These are phyloP conservation scores for Stenolophus ochropezus DNA, from an alignment of 2,888 invertebrate species.

Conservation along the genomic window DNA sequence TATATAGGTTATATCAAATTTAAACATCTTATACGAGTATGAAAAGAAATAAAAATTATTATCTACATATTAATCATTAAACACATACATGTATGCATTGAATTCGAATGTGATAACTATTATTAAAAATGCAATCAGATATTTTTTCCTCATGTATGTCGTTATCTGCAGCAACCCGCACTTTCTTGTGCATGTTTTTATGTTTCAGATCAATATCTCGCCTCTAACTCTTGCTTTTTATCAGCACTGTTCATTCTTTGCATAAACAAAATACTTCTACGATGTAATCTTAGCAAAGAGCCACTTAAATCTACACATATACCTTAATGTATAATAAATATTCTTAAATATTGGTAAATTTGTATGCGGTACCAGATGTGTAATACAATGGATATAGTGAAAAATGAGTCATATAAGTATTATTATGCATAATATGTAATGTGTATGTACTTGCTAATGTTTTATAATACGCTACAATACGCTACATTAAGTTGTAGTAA, in stretches of 20 bases:
- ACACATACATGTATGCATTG: background rate
- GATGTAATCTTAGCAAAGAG: background rate
- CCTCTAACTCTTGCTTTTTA: background rate
- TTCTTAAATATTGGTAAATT: background rate
- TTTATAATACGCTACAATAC: background rate
- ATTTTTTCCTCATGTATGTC: background rate
- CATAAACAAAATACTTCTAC: background rate
- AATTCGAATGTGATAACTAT: too few species aligned
- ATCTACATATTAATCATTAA: too few species aligned
- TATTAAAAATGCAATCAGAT: background rate
- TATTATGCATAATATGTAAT: background rate
- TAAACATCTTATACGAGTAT: too few species aligned
- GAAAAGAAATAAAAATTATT: too few species aligned
- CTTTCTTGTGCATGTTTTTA: background rate
- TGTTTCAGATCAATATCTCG: background rate
- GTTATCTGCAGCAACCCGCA: background rate
- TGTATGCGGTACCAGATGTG: background rate
- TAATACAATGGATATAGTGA: background rate
- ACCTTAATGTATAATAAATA: background rate
- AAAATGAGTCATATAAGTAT: background rate
- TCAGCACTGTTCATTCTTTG: background rate
- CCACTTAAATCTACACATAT: background rate
- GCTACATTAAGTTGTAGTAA: background rate
- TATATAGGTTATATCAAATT: too few species aligned
- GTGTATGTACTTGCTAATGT: background rate